A percentile compares a stretch with the other conserved stretches of the same genome.
Conservation (phyloP, 2,113 vertebrate species). For the Trachemys scripta region DNA sequence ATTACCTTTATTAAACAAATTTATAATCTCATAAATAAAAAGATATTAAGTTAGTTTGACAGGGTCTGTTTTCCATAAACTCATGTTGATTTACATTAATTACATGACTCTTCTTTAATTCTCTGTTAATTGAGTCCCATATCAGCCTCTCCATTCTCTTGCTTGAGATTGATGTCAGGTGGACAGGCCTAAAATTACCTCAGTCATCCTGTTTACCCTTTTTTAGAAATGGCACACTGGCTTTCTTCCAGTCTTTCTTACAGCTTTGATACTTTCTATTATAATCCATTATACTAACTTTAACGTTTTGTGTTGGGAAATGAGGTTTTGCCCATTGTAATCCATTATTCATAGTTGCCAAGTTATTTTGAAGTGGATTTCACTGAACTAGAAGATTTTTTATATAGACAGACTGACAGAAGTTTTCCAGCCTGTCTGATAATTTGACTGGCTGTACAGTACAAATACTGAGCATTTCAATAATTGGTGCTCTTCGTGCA, state of each 20-base stretch:
- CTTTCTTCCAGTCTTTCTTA: not conserved
- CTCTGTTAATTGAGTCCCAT: not conserved
- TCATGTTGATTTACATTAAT: not conserved
- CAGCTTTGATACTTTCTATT: not conserved
- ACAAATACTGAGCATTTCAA: conserved; percentile 43
- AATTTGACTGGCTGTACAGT: conserved; percentile 29
- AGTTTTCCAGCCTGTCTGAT: conserved; percentile 47
- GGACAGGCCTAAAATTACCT: not conserved
- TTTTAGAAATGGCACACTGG: not conserved
- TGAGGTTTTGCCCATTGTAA: conserved; percentile 11
- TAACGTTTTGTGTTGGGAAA: conserved; percentile 15
- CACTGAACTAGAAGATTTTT: not conserved
- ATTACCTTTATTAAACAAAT: not conserved
- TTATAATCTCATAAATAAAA: not conserved
- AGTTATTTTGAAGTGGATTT: conserved; percentile 35
- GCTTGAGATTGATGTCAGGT: not conserved
- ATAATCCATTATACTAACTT: not conserved
- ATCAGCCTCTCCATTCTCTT: not conserved
- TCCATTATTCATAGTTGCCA: conserved; percentile 38
- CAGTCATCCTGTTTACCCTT: not conserved
- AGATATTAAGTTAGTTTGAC: not conserved
- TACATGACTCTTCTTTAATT: not conserved
- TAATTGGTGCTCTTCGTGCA: not conserved
- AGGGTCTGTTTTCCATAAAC: not conserved
- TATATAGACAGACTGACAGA: conserved; percentile 23